Conservation (phyloP, 2,888 invertebrate genomes). For the Physocephala rufipes region DNA sequence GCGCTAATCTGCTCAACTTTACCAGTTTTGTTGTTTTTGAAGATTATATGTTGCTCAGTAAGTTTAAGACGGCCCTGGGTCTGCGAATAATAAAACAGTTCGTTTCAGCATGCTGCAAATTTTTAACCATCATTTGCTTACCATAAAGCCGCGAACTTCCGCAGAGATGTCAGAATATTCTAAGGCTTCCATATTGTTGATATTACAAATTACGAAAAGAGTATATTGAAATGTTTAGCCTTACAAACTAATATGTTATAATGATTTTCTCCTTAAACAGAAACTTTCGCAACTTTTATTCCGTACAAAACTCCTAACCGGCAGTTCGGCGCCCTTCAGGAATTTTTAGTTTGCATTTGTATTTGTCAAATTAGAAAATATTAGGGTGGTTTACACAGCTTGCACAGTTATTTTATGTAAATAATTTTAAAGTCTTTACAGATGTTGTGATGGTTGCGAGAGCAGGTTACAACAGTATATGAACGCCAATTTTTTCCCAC, state of each 20-base stretch:
- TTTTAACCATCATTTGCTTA: slow-evolving; percentile 65
- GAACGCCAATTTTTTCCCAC: too few relatives aligned
- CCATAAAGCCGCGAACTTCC: slow-evolving; percentile 88
- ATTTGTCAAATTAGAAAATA: too few relatives aligned
- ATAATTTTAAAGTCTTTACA: too few relatives aligned
- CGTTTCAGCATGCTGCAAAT: neutral
- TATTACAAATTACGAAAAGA: neutral
- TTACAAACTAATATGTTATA: too few relatives aligned
- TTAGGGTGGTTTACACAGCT: too few relatives aligned
- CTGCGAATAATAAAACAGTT: slow-evolving; percentile 66
- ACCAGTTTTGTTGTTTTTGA: slow-evolving; percentile 96
- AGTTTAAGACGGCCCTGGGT: slow-evolving; percentile 91
- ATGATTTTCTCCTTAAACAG: too few relatives aligned
- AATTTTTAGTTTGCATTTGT: too few relatives aligned
- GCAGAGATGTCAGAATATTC: slow-evolving; percentile 88
- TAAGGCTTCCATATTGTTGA: slow-evolving; percentile 77
- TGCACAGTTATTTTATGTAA: too few relatives aligned
- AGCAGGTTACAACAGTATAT: too few relatives aligned
- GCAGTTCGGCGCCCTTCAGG: too few relatives aligned
- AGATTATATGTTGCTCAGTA: slow-evolving; percentile 88
- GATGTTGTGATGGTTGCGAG: too few relatives aligned
- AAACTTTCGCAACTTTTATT: neutral
- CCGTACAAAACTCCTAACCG: neutral
- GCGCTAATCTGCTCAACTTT: slow-evolving; percentile 91
- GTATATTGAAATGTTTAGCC: neutral